Evolutionary conservation across 2,113 vertebrate species (phyloP), one percentile per base, ranked within the genome.

Genomic region (Holacanthus passer): DNA sequence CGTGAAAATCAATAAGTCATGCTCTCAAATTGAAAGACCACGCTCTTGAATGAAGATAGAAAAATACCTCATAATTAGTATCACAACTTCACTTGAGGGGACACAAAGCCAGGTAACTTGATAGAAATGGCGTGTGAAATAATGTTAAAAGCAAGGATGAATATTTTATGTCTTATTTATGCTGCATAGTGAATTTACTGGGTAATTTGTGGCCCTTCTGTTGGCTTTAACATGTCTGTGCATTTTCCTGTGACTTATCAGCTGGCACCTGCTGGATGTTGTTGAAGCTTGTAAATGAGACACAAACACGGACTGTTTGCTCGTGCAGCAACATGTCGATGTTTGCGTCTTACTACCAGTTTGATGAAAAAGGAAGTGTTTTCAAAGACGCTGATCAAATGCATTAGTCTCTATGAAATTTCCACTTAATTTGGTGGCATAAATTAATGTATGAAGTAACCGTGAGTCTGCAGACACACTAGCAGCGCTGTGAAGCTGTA

Each of bases 211-310:
- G 20, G 55, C 27, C 10, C 64, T 69, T 27, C 35, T 68, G 24
- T 60, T 64, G 47, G 10, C 31, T 37, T 20, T 45, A 53, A 62
- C 62, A 55, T 2, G 5, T 43, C 63, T 68, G 53, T 41, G 24
- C 9, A 7, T 58, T 47, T n/a, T n/a, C 17, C 52, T 32, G 20
- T 20, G 27, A 32, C 56, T 69, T 70, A 48, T 41, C 37, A 56
- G 10, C 37, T 62, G 47, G 27, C 58, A 64, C 39, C 80, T 82
- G 55, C 55, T 68, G 35, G 47, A 55, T 69, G 45, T 27, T 77
- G 9, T 27, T 47, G 17, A 27, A 32, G 37, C 29, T 27, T 68
- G 16, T 68, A 35, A 77, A 35, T 66, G 35, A 56, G 52, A 45
- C 31, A 60, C n/a, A 20, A 82, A 69, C 64, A 53, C 11, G 20